phyloP scores from a whole-genome alignment of 2,797 vertebrate species.

The Nyctibius grandis region DNA sequence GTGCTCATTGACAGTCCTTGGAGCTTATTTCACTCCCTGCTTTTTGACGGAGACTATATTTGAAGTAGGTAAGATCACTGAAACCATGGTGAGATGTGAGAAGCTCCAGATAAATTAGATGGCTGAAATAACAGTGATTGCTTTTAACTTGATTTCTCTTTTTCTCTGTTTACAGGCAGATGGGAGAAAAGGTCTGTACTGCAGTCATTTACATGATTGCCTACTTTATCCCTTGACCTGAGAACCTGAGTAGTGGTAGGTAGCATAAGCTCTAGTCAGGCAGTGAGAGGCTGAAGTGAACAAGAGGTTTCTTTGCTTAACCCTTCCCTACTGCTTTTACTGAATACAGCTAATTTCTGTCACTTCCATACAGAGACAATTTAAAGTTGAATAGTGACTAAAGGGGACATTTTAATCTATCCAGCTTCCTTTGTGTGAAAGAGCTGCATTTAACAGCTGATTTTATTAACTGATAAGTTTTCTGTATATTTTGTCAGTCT shows the following conservation, averaged over 20 bases:
- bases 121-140: not conserved
- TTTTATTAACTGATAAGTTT: constrained; percentile 4
- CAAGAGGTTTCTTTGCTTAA: constrained; percentile 3
- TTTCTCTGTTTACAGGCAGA: constrained; percentile 28
- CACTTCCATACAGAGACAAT: not conserved
- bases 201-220: constrained; percentile 44
- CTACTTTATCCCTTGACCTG: constrained; percentile 27
- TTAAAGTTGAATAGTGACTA: not conserved
- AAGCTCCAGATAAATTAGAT: constrained; percentile 23
- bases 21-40: constrained; percentile 8
- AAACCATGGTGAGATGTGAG: not conserved
- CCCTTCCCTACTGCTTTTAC: not conserved
- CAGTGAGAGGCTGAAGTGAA: not conserved
- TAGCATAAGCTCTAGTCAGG: not conserved
- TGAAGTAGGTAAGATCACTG: constrained; percentile 38
- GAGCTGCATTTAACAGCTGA: not conserved
- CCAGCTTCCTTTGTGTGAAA: not conserved
- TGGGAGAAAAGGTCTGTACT: not conserved
- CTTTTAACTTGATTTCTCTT: constrained; percentile 28
- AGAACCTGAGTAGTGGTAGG: not conserved
- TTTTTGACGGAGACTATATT: constrained; percentile 25
- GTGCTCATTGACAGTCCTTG: not conserved
- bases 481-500: not conserved
- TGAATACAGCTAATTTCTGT: constrained; percentile 37
- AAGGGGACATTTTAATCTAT: not conserved